Evolutionary conservation across 2,888 invertebrate species (phyloP).

Genomic region (Bruchidius siliquastri): DNA sequence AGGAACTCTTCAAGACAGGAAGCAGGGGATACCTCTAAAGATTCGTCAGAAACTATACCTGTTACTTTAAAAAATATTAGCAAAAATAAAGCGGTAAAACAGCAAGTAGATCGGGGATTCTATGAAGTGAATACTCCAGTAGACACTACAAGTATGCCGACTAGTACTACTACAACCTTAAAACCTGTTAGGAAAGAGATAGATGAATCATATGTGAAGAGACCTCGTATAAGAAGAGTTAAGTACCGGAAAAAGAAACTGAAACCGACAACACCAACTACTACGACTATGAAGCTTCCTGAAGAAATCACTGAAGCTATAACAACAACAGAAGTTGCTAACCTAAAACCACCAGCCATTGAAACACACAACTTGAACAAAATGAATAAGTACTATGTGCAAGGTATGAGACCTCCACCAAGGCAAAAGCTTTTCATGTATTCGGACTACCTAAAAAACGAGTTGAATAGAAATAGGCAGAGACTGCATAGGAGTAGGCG

Average conservation of each 20-base stretch:
- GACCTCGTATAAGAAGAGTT: background rate
- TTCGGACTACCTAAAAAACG: constrained; percentile 29
- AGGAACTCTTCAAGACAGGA: constrained; percentile 34
- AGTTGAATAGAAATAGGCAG: constrained; percentile 15
- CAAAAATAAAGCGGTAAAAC: background rate
- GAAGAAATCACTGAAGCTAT: constrained; percentile 5
- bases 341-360: background rate
- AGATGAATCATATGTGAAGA: background rate
- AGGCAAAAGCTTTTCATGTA: constrained; percentile 32
- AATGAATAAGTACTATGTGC: constrained; percentile 37
- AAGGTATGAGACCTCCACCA: constrained; percentile 43
- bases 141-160: background rate
- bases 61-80: background rate
- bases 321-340: background rate
- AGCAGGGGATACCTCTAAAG: constrained; percentile 6
- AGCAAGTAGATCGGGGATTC: constrained; percentile 9
- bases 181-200: background rate
- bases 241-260: background rate
- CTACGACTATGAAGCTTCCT: constrained; percentile 2
- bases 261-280: background rate
- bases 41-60: constrained; percentile 11
- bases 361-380: background rate
- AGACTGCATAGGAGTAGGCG: constrained; percentile 26
- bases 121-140: background rate
- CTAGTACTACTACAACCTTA: background rate